Conservation (phyloP, 2,797 vertebrate species). For the Meriones psammophilus region DNA sequence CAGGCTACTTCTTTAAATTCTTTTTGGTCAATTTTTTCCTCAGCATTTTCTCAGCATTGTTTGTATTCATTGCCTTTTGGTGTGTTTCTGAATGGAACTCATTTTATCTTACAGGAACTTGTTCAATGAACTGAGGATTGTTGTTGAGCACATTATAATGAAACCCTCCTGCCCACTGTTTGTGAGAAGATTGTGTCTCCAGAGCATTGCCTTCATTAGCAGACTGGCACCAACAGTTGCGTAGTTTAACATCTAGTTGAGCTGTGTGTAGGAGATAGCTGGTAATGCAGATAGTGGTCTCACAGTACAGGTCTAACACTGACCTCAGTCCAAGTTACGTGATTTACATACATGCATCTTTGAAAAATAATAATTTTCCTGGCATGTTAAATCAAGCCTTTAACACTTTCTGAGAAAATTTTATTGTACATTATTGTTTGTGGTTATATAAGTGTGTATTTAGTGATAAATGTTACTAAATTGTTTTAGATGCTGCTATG, state of each 20-base stretch:
- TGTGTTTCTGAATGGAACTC: constrained; percentile 77
- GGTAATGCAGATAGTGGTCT: constrained; percentile 87
- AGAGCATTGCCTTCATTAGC: constrained; percentile 98
- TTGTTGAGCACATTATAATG: constrained; percentile 98
- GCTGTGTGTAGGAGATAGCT: constrained; percentile 84
- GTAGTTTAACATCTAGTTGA: constrained; percentile 85
- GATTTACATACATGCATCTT: constrained; percentile 83
- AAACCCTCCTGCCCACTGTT: constrained; percentile 96
- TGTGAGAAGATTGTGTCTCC: constrained; percentile 97
- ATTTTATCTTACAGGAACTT: constrained; percentile 92
- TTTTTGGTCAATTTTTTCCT: constrained; percentile 3
- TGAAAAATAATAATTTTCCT: constrained; percentile 80
- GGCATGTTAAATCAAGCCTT: constrained; percentile 85
- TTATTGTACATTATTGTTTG: constrained; percentile 83
- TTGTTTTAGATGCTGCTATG: constrained; percentile 73
- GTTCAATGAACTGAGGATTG: constrained; percentile 96
- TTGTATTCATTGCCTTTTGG: constrained; percentile 21
- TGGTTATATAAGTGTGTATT: constrained; percentile 75
- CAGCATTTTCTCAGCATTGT: constrained; percentile 42
- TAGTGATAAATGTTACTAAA: constrained; percentile 68
- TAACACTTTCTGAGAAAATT: constrained; percentile 82
- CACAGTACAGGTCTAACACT: constrained; percentile 86
- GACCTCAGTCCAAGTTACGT: constrained; percentile 84
- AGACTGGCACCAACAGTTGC: constrained; percentile 97
- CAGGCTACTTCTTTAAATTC: neutral